phyloP scores from a whole-genome alignment of 2,888 invertebrate species.

The Amblyteles armatorius region DNA sequence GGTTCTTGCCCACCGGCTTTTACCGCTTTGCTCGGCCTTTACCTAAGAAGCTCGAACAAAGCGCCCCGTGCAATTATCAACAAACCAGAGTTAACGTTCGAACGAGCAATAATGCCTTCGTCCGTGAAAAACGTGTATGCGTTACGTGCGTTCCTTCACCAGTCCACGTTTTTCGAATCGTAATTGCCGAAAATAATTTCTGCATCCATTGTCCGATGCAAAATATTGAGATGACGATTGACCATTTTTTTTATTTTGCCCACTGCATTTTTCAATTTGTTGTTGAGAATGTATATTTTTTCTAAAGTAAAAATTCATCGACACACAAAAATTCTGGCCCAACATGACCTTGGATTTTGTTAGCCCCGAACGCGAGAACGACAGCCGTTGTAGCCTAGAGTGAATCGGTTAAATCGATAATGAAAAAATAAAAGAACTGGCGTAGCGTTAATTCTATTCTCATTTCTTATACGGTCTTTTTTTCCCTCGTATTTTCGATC shows the following conservation, averaged over 20 bases:
- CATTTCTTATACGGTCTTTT: neutral
- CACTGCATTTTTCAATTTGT: too few species aligned
- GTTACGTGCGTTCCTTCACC: neutral
- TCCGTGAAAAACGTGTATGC: neutral
- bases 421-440: neutral
- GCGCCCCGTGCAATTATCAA: neutral
- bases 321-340: neutral
- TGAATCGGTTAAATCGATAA: neutral
- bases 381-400: too few species aligned
- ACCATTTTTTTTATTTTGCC: neutral
- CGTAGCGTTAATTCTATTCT: neutral
- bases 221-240: neutral
- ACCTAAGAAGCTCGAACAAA: neutral
- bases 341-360: too few species aligned
- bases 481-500: neutral
- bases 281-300: too few species aligned
- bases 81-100: neutral
- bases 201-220: neutral
- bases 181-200: neutral
- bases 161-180: neutral
- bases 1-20: constrained; percentile 10
- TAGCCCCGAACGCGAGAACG: neutral
- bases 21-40: neutral
- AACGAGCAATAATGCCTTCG: neutral
- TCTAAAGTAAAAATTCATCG: neutral